Conservation (phyloP, 2,113 vertebrate genomes). For the Carassius carassius region DNA sequence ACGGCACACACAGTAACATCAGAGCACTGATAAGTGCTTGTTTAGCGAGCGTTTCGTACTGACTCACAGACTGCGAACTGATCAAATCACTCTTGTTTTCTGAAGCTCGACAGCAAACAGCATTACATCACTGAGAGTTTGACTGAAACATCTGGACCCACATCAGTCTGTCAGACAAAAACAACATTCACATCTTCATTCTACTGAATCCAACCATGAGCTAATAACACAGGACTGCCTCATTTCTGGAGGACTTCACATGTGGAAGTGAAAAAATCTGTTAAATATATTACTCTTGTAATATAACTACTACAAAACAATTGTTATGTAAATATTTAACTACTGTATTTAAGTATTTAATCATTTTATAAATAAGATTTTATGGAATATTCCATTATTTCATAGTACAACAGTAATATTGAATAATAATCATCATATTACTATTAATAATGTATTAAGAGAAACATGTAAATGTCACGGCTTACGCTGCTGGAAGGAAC, state of each 20-base stretch:
- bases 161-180: not conserved
- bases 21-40: not conserved
- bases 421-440: no score
- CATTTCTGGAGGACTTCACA: not conserved
- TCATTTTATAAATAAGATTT: not conserved
- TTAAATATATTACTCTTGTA: not conserved
- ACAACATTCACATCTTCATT: not conserved
- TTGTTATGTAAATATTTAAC: no score
- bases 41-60: not conserved
- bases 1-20: not conserved
- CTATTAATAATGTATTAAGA: not conserved
- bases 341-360: not conserved
- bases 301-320: not conserved
- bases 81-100: slow-evolving; percentile 13
- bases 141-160: not conserved
- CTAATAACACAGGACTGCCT: not conserved
- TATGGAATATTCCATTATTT: not conserved
- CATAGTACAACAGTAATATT: not conserved
- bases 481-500: no score
- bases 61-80: not conserved
- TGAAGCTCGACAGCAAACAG: not conserved
- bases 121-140: not conserved
- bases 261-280: not conserved
- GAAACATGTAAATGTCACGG: not conserved
- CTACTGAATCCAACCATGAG: not conserved